Evolutionary conservation across 2,113 vertebrate genomes (phyloP).

Genomic region (Jacana jacana): DNA sequence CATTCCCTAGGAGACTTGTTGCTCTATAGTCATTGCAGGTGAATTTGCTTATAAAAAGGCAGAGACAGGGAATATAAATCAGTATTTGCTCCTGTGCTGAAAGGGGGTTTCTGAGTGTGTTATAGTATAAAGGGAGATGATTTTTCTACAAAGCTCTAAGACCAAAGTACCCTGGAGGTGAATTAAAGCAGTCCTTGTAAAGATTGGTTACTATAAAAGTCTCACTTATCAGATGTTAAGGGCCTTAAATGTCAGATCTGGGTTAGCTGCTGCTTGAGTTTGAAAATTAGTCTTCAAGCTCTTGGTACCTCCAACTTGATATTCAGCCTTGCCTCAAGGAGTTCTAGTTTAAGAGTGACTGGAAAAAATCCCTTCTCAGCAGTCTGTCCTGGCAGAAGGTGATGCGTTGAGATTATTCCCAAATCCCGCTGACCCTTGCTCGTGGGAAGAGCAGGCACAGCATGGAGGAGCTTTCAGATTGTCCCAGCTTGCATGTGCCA

Average conservation of each 20-base stretch:
- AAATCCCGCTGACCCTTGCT: not conserved
- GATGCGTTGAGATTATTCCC: not conserved
- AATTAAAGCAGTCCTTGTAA: not conserved
- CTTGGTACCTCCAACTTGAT: not conserved
- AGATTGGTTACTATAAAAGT: not conserved
- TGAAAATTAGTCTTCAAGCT: not conserved
- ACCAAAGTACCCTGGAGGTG: not conserved
- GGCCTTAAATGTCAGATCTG: not conserved
- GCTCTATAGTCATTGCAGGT: not conserved
- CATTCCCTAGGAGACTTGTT: not conserved
- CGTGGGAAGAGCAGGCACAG: not conserved
- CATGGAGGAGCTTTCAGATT: not conserved
- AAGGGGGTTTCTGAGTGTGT: not conserved
- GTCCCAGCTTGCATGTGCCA: not conserved
- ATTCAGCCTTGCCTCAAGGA: not conserved
- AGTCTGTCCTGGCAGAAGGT: not conserved
- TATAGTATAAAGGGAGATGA: not conserved
- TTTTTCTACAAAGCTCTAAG: not conserved
- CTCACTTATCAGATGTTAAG: not conserved
- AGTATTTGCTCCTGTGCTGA: not conserved
- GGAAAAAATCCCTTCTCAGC: not conserved
- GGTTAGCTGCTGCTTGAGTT: not conserved
- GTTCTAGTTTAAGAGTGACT: not conserved
- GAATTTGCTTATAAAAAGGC: conserved; percentile 17
- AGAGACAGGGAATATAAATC: not conserved